These are phyloP conservation scores for Sapajus apella DNA, from an alignment of 2,113 vertebrate genomes.

Conservation along the genomic window DNA sequence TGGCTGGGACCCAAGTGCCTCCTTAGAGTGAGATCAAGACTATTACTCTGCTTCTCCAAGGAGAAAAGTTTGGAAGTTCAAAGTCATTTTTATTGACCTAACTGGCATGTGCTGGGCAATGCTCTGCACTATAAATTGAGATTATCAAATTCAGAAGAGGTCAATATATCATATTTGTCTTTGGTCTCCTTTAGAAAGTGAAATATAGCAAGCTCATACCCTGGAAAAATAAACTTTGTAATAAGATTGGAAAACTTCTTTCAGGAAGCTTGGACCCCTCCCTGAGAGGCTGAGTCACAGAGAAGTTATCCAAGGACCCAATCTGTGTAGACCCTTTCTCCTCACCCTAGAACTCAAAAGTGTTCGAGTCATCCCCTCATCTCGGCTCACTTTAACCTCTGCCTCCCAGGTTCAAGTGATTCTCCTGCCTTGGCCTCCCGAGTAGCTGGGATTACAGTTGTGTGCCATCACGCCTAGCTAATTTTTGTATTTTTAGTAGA, in stretches of 20 bases:
- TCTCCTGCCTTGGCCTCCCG: no score
- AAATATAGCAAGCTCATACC: background rate
- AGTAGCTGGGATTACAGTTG: no score
- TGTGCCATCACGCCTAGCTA: no score
- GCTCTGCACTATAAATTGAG: constrained; percentile 28
- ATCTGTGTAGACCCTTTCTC: background rate
- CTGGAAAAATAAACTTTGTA: background rate
- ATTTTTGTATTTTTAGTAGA: no score
- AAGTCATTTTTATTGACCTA: constrained; percentile 41
- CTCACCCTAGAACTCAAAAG: background rate
- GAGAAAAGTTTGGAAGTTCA: constrained; percentile 60
- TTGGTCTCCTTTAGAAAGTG: constrained; percentile 2
- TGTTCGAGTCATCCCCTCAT: background rate
- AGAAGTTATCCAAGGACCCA: background rate
- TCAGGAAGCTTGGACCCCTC: background rate
- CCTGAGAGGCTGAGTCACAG: background rate
- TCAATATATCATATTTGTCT: background rate
- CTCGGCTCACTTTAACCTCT: no score
- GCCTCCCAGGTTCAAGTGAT: no score
- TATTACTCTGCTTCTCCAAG: background rate
- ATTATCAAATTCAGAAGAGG: constrained; percentile 9
- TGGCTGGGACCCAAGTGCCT: background rate
- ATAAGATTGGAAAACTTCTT: constrained; percentile 8
- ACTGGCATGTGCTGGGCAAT: background rate
- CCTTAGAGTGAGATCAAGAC: background rate